Conservation (phyloP, 2,797 vertebrate species). For the Staurois parvus region DNA sequence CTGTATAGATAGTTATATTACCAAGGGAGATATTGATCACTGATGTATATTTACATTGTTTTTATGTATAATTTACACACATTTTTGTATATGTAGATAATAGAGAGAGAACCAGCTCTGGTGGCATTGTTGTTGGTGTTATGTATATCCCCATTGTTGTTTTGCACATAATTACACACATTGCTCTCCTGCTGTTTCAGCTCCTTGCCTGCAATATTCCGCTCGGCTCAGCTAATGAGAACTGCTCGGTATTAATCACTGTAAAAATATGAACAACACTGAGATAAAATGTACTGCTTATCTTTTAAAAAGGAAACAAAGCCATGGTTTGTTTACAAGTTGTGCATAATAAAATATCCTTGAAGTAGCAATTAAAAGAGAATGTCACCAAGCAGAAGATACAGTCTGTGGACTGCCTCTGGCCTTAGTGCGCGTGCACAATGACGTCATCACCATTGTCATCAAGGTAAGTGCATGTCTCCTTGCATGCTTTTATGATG, state of each 20-base stretch:
- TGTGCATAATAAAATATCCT: background rate
- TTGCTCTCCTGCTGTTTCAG: constrained; percentile 13
- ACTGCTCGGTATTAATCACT: constrained; percentile 11
- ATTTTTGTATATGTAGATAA: background rate
- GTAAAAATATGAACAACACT: background rate
- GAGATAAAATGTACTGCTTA: background rate
- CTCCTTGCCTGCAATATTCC: constrained; percentile 14
- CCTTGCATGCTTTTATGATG: no score
- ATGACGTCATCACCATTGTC: no score
- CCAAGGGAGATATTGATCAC: no score
- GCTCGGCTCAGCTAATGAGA: constrained; percentile 17
- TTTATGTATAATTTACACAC: background rate
- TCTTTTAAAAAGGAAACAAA: background rate
- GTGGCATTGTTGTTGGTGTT: background rate
- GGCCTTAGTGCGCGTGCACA: no score
- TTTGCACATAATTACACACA: constrained; percentile 1
- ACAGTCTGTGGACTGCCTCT: no score
- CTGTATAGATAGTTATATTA: no score
- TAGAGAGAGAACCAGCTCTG: background rate
- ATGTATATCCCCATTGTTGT: background rate
- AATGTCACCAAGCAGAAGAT: no score
- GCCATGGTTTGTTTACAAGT: background rate
- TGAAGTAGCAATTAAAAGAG: no score
- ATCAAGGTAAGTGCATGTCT: no score
- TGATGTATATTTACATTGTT: background rate